These are phyloP conservation scores for Nemopilema nomurai DNA, from an alignment of 30 jellyfish, hydroid and myxozoan genomes.

Conservation along the genomic window DNA sequence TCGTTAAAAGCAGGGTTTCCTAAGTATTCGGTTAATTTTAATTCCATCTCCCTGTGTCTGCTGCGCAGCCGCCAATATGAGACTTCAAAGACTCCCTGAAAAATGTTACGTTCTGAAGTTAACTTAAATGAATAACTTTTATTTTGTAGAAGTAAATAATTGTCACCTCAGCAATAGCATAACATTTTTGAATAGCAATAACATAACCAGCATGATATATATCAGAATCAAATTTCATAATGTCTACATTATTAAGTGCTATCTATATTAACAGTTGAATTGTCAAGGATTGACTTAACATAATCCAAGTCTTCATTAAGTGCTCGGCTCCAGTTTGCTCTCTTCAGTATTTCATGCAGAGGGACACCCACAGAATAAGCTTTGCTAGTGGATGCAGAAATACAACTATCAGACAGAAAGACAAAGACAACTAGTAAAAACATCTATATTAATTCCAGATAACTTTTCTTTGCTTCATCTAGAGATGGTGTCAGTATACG, in stretches of 20 bases:
- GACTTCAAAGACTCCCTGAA: conserved; percentile 15
- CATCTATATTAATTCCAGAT: conserved; percentile 24
- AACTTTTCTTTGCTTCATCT: conserved; percentile 27
- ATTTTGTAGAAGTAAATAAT: background rate
- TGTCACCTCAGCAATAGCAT: background rate
- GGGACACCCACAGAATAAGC: conserved; percentile 37
- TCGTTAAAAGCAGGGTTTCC: no score
- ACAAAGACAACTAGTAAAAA: no score
- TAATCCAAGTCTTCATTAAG: background rate
- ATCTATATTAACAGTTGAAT: background rate
- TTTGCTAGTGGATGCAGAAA: conserved; percentile 42
- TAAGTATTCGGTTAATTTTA: conserved; percentile 12
- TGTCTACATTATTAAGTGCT: background rate
- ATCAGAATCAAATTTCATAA: background rate
- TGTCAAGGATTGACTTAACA: background rate
- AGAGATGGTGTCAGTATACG: conserved; percentile 36
- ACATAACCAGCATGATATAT: background rate
- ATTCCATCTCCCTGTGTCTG: conserved; percentile 16
- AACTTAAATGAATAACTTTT: background rate
- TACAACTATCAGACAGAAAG: conserved; percentile 55
- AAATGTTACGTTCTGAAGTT: background rate
- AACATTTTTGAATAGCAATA: background rate
- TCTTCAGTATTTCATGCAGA: conserved; percentile 35
- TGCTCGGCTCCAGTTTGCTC: conserved; percentile 25
- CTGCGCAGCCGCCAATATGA: conserved; percentile 8